Evolutionary conservation across 2,113 vertebrate genomes (phyloP).

Genomic region (Mastomys natalensis): DNA sequence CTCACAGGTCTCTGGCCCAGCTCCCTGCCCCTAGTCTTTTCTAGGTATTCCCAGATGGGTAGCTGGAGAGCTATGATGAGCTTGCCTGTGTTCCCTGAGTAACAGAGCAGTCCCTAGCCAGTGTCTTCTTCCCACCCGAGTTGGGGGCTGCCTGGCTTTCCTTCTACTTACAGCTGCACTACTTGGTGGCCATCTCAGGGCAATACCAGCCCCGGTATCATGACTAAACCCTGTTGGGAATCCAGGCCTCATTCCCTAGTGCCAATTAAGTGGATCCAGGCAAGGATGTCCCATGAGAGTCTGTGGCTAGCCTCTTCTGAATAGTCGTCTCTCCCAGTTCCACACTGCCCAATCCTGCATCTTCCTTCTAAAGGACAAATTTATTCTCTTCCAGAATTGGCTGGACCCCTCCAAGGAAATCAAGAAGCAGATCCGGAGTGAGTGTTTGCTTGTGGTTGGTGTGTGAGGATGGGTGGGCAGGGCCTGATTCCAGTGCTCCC

Average conservation of each 20-base stretch:
- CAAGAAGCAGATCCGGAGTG: conserved; percentile 99
- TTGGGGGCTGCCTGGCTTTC: background rate
- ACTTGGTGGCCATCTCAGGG: background rate
- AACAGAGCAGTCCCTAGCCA: background rate
- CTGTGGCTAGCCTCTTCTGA: background rate
- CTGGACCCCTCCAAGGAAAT: conserved; percentile 99
- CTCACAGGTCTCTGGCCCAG: background rate
- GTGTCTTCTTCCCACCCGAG: background rate
- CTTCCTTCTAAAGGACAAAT: conserved; percentile 66
- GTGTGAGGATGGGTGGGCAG: background rate
- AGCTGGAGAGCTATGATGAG: background rate
- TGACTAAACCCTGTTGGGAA: background rate
- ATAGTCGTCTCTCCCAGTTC: background rate
- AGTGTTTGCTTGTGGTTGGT: conserved; percentile 83
- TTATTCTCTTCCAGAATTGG: conserved; percentile 92
- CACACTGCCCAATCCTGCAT: too few relatives aligned
- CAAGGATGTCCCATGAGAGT: background rate
- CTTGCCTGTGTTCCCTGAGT: background rate
- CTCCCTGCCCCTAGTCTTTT: background rate
- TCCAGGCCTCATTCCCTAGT: background rate
- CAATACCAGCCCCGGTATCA: background rate
- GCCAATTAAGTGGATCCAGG: background rate
- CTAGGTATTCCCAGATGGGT: background rate
- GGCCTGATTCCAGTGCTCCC: background rate
- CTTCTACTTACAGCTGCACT: background rate